Percentiles rank a stretch among this genome's conserved stretches.
These are phyloP conservation scores for Chrysina gloriosa DNA, from an alignment of 2,888 invertebrate genomes.

Conservation along the genomic window DNA sequence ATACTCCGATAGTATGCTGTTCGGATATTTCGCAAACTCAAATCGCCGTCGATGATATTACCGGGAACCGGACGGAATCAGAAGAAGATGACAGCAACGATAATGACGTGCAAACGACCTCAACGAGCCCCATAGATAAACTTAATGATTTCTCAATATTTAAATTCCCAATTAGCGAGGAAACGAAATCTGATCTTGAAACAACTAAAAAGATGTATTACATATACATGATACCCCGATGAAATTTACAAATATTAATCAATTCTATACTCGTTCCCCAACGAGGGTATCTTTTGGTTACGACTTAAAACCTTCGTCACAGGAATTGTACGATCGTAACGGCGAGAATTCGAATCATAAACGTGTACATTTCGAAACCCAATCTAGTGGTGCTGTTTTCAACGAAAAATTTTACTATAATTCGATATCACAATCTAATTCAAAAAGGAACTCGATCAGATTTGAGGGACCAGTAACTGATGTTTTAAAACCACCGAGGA, in stretches of 20 bases:
- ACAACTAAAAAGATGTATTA: no score
- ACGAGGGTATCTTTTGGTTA: no score
- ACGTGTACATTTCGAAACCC: background rate
- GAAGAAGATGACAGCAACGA: background rate
- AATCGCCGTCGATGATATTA: background rate
- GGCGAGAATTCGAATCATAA: background rate
- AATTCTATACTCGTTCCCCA: background rate
- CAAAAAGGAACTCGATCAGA: background rate
- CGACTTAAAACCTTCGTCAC: no score
- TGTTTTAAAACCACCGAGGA: background rate
- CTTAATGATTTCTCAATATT: background rate
- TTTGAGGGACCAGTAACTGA: background rate
- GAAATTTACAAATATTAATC: background rate
- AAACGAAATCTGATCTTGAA: background rate
- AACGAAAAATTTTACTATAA: background rate
- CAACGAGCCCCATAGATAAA: background rate
- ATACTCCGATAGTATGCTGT: slow-evolving; percentile 20
- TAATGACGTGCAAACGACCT: background rate
- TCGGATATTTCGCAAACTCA: background rate
- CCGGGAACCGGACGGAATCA: background rate
- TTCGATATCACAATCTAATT: background rate
- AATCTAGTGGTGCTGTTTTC: background rate
- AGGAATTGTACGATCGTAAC: background rate
- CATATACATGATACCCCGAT: no score
- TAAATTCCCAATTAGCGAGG: background rate